These are phyloP conservation scores for Sphaerophoria rueppellii DNA, from an alignment of 2,888 invertebrate species.

Conservation along the genomic window DNA sequence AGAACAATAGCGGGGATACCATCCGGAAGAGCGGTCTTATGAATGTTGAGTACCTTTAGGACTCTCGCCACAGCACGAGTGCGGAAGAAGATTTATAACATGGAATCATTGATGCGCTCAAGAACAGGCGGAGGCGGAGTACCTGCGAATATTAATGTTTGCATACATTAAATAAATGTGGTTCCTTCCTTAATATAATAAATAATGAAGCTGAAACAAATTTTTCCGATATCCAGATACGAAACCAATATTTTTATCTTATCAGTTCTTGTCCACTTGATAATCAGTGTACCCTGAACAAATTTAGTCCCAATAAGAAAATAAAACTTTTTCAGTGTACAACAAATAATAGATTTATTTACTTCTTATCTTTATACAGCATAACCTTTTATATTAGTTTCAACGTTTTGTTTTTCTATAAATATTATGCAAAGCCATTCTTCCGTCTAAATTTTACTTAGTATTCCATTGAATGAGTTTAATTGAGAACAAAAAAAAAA, in stretches of 20 bases:
- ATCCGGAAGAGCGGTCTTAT: too few species aligned
- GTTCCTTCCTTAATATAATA: too few species aligned
- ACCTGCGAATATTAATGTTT: too few species aligned
- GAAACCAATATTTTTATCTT: constrained; percentile 23
- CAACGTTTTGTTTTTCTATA: constrained; percentile 30
- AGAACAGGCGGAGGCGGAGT: too few species aligned
- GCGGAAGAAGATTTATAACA: too few species aligned
- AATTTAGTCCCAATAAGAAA: constrained; percentile 32
- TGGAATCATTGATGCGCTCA: too few species aligned
- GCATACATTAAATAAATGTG: too few species aligned
- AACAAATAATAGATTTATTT: constrained; percentile 67
- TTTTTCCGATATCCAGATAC: neutral
- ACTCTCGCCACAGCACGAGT: too few species aligned
- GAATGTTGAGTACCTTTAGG: too few species aligned
- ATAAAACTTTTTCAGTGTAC: constrained; percentile 43
- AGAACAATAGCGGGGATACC: too few species aligned
- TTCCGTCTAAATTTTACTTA: constrained; percentile 47
- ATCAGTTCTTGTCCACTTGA: constrained; percentile 14
- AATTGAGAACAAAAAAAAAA: constrained; percentile 24
- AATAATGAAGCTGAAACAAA: too few species aligned
- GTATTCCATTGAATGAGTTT: constrained; percentile 56
- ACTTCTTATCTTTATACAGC: constrained; percentile 60
- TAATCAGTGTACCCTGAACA: neutral
- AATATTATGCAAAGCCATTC: constrained; percentile 49
- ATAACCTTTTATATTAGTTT: constrained; percentile 58